Evolutionary conservation across 1,140 invertebrate species (phyloP).

Genomic region (Holotrichia oblita): DNA sequence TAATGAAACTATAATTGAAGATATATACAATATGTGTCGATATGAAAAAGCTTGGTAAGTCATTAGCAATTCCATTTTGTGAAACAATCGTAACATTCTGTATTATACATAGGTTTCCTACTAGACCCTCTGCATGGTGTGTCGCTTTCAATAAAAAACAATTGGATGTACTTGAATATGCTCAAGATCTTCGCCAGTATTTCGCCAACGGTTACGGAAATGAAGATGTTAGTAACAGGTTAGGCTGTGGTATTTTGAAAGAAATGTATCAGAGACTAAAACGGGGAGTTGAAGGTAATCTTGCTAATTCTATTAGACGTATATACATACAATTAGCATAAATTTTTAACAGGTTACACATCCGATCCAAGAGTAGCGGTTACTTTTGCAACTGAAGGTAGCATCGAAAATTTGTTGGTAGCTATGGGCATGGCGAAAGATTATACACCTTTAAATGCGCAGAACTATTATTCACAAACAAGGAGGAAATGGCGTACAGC

Average conservation of each 20-base stretch:
- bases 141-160: conserved; percentile 76
- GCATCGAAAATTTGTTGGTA: conserved; percentile 69
- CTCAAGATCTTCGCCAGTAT: conserved; percentile 81
- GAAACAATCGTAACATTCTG: not conserved
- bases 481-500: conserved; percentile 78
- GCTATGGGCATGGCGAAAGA: conserved; percentile 77
- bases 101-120: conserved; percentile 58
- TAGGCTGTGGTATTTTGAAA: conserved; percentile 79
- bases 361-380: conserved; percentile 70
- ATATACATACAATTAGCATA: not conserved
- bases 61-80: not conserved
- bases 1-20: conserved; percentile 61
- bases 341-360: conserved; percentile 52
- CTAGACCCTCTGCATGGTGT: conserved; percentile 76
- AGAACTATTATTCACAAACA: conserved; percentile 69
- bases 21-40: conserved; percentile 79
- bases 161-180: conserved; percentile 78
- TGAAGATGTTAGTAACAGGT: conserved; percentile 67
- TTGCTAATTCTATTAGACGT: not conserved
- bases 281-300: conserved; percentile 63
- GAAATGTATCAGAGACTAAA: conserved; percentile 78
- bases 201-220: conserved; percentile 81
- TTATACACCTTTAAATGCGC: conserved; percentile 67
- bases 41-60: conserved; percentile 76
- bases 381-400: conserved; percentile 78